A percentile compares a stretch with the other conserved stretches of the same genome.
These are phyloP conservation scores for Meganola albula DNA, from an alignment of 2,888 invertebrate species.

Conservation along the genomic window DNA sequence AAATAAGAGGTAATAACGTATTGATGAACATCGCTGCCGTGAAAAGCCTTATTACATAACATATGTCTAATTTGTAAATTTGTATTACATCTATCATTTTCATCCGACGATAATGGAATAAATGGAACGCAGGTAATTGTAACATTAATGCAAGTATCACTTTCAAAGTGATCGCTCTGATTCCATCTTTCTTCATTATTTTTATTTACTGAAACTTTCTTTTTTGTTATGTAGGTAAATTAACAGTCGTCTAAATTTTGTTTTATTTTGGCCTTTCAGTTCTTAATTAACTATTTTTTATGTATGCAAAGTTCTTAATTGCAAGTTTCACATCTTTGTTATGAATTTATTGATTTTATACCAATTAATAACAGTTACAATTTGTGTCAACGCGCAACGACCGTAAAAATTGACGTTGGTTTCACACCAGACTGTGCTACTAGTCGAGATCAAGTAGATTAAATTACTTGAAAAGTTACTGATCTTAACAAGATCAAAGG, in stretches of 20 bases:
- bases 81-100: constrained; percentile 9
- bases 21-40: constrained; percentile 24
- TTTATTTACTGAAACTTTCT: no score
- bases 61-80: constrained; percentile 12
- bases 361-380: no score
- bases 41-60: constrained; percentile 32
- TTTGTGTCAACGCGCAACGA: constrained; percentile 12
- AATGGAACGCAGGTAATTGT: constrained; percentile 1
- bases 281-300: no score
- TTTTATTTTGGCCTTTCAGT: no score
- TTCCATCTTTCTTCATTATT: no score
- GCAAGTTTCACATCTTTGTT: no score
- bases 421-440: constrained; percentile 23
- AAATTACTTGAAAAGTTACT: not conserved
- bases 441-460: constrained; percentile 3
- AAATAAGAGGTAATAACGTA: constrained; percentile 38
- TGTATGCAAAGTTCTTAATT: no score
- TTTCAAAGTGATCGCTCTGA: not conserved
- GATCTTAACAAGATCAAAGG: not conserved
- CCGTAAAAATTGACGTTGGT: constrained; percentile 18
- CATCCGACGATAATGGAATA: constrained; percentile 5
- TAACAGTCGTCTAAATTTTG: no score
- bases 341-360: no score
- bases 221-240: no score
- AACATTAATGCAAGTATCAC: not conserved